Evolutionary conservation across 1,140 invertebrate species (phyloP), one percentile per base, ranked within the genome.

Genomic region (Temnothorax longispinosus): DNA sequence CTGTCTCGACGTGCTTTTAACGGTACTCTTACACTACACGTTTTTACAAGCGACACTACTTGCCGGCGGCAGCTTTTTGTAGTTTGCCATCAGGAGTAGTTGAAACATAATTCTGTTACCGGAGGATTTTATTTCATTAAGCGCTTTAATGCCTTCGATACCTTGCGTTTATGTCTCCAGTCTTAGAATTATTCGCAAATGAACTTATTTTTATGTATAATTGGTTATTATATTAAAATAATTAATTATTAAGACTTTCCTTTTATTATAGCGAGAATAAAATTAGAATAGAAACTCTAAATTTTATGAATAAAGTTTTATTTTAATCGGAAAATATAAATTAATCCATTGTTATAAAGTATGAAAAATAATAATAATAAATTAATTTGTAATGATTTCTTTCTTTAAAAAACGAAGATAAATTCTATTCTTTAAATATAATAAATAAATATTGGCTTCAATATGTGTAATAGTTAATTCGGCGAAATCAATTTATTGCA

Each of bases 1-100:
- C 54, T 75, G 54, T 75, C 44, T 50, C 13, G 54, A 35, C 2
- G 18, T 41, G 60, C 27, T 84, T 75, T 84, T 84, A 75, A 84
- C 80, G 69, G 80, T 84, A 84, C 27, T 84, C 54, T 27, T 74
- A 74, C 54, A 27, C 41, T 60, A 8, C 32, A n/a, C 27, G 41
- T 84, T 84, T 74, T 84, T 84, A 50, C 15, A 84, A 50, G 69
- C 32, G 44, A 27, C 18, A 38, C 21, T 60, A 58, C 54, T 15
- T 18, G 60, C 35, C 69, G n/a, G 54, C 52, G 80, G 80, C 80
- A 47, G n/a, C 6, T 38, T 84, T 72, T 72, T 35, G 35, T 21
- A 52, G 27, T 27, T 38, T 15, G 10, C 11, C 15, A 44, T 27
- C 18, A 11, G 18, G 18, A 27, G 10, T 21, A 21, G 35, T 18